Conservation (phyloP, 2,113 vertebrate genomes). For the Syngnathus floridae region DNA sequence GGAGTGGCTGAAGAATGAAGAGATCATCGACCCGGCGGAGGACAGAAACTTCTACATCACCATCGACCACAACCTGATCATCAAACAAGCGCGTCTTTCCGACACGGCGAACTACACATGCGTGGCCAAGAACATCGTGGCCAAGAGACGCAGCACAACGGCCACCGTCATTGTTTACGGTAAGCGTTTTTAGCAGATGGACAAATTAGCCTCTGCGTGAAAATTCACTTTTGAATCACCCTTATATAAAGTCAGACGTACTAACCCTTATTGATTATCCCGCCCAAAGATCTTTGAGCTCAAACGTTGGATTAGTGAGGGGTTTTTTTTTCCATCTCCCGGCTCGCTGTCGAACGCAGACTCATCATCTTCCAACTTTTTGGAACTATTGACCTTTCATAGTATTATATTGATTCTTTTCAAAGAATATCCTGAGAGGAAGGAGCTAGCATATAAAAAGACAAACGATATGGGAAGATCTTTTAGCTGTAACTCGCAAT, state of each 20-base stretch:
- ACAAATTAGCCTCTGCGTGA: not conserved
- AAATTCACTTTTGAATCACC: not conserved
- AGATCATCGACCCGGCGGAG: slow-evolving; percentile 86
- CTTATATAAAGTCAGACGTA: too few species aligned
- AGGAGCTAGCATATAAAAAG: not conserved
- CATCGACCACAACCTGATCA: slow-evolving; percentile 94
- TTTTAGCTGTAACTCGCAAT: slow-evolving; percentile 25
- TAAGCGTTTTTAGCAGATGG: slow-evolving; percentile 49
- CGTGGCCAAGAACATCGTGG: slow-evolving; percentile 93
- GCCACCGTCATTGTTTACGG: slow-evolving; percentile 91
- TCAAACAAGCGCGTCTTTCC: slow-evolving; percentile 92
- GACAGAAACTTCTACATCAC: slow-evolving; percentile 95
- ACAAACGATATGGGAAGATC: not conserved
- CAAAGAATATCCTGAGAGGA: not conserved
- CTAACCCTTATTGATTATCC: not conserved
- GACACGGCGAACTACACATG: slow-evolving; percentile 95
- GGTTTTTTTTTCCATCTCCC: not conserved
- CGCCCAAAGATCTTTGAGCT: not conserved
- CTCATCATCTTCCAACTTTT: not conserved
- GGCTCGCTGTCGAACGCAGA: not conserved
- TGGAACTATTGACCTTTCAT: not conserved
- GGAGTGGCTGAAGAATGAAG: slow-evolving; percentile 93
- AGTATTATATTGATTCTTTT: not conserved
- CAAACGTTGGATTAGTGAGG: not conserved
- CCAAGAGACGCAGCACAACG: slow-evolving; percentile 86